Base-by-base conservation (phyloP, 1,140 invertebrate genomes). In the Drosophila ficusphila region DNA sequence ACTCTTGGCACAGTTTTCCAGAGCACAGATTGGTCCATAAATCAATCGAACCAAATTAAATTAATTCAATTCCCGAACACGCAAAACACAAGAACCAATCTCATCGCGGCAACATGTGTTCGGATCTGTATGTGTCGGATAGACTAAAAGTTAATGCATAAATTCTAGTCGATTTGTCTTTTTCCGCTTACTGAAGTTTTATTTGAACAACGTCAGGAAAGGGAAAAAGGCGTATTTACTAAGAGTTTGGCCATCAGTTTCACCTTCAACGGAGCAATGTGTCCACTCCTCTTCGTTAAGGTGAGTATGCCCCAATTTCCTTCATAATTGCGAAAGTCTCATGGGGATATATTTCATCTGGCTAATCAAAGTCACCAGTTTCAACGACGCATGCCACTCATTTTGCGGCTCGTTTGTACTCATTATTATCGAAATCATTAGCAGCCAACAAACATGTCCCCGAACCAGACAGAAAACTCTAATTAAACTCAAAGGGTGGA, bases 161-260 rank as follows among this genome's bases (percentile, higher is more conserved):
- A 89, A 78, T 91, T 91, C 86, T 89, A 85, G 90, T 91, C 81
- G 90, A 90, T 90, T 90, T 91, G 90, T 91, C 90, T 91, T 91
- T 91, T 91, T 91, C 90, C 90, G 90, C 90, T 91, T 91, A 90
- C 90, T 91, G 90, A 53, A 86, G 82, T 90, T 89, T 90, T 57
- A 82, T 76, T 89, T 65, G 6, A 76, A 39, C 58, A 82, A 89
- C 86, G 90, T 89, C 90, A 90, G 90, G 82, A 90, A 91, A 90
- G 89, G 90, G 90, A 81, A 91, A 91, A 90, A 89, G 90, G 90
- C 90, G 76, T 82, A 90, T 91, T 89, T 75, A 90, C 90, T 91
- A 73, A 23, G 90, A 90, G 83, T 85, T 73, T 47, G 34, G n/a
- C 52, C 90, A 90, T 47, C 89, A 41, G 36, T 12, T 16, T 9